Evolutionary conservation across 2,113 vertebrate species (phyloP).

Genomic region (Dinomys branickii): DNA sequence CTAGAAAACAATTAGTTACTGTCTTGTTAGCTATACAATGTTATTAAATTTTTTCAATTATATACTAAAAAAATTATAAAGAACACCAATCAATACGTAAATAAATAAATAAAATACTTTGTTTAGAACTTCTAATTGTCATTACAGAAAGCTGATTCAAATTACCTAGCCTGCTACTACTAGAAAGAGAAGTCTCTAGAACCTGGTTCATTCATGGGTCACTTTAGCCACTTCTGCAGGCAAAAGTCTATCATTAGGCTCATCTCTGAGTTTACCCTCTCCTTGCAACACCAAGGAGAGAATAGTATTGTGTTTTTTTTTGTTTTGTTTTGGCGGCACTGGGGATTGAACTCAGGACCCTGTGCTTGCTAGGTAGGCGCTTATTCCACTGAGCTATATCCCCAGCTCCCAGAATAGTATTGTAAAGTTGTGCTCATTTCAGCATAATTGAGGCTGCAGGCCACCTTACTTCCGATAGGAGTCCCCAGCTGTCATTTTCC

Average conservation of each 20-base stretch:
- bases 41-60: background rate
- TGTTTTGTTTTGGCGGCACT: too few relatives aligned
- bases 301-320: too few relatives aligned
- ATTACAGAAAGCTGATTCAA: slow-evolving; percentile 20
- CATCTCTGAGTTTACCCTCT: background rate
- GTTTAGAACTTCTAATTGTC: background rate
- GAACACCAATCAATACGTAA: background rate
- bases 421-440: background rate
- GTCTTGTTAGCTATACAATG: background rate
- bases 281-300: too few relatives aligned
- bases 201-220: background rate
- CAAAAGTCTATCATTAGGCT: background rate
- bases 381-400: too few relatives aligned
- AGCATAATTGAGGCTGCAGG: background rate
- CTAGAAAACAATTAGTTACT: slow-evolving; percentile 28
- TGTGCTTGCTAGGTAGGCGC: too few relatives aligned
- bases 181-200: background rate
- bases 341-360: too few relatives aligned
- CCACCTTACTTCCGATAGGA: background rate
- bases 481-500: background rate
- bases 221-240: background rate
- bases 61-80: background rate
- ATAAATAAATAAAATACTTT: background rate
- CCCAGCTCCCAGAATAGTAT: background rate
- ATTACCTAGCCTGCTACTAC: background rate